A percentile compares a stretch with the other conserved stretches of the same genome.
Conservation (phyloP, 2,113 vertebrate genomes). For the Crotophaga sulcirostris region DNA sequence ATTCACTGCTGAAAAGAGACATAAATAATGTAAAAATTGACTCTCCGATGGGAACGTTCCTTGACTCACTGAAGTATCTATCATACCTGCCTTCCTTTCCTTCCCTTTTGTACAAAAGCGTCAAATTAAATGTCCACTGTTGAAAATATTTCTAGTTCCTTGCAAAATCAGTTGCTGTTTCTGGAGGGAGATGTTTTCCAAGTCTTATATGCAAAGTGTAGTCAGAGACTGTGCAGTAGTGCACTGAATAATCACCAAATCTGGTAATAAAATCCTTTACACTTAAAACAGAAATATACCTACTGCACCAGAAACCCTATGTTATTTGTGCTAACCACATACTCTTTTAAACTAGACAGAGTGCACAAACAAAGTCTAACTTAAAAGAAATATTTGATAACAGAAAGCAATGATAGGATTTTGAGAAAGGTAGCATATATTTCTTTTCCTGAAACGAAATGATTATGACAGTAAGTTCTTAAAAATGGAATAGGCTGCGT, state of each 20-base stretch:
- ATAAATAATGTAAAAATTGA: constrained; percentile 28
- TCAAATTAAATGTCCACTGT: neutral
- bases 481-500: neutral
- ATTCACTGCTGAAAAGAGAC: neutral
- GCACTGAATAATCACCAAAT: neutral
- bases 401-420: neutral
- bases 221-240: neutral
- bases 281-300: neutral
- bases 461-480: neutral
- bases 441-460: neutral
- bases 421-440: neutral
- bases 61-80: neutral
- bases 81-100: neutral
- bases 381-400: neutral
- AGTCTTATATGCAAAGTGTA: neutral
- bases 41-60: neutral
- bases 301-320: neutral
- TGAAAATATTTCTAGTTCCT: neutral
- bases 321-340: neutral
- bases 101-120: neutral
- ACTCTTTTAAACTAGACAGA: neutral
- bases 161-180: neutral
- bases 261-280: neutral
- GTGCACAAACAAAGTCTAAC: neutral
- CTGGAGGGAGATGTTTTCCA: neutral